These are phyloP conservation scores for Sparus aurata DNA, from an alignment of 2,797 vertebrate genomes.

Conservation along the genomic window DNA sequence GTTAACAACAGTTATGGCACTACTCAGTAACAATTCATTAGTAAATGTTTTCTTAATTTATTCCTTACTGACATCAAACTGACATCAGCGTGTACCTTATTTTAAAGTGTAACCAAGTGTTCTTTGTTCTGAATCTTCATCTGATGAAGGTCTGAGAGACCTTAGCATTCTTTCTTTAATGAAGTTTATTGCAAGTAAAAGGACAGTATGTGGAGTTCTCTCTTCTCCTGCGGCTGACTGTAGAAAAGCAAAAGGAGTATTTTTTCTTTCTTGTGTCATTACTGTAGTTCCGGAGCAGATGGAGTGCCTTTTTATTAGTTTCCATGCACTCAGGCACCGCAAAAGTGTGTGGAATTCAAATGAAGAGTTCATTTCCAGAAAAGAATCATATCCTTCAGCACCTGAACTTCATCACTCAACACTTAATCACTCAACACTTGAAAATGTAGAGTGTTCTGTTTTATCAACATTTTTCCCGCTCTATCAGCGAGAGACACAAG, in stretches of 20 bases:
- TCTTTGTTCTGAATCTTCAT: too few species aligned
- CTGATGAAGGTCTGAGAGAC: too few species aligned
- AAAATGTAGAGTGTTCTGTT: slow-evolving; percentile 28
- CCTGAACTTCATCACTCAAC: slow-evolving; percentile 47
- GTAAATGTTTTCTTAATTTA: too few species aligned
- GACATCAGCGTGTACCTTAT: too few species aligned
- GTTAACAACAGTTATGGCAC: too few species aligned
- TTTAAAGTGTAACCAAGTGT: too few species aligned
- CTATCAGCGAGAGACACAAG: background rate
- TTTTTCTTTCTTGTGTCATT: slow-evolving; percentile 10
- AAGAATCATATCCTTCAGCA: slow-evolving; percentile 38
- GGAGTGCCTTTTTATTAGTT: slow-evolving; percentile 49
- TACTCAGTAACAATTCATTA: too few species aligned
- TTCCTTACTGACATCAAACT: too few species aligned
- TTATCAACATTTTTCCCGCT: slow-evolving; percentile 19
- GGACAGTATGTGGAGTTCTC: too few species aligned
- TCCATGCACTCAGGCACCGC: slow-evolving; percentile 27
- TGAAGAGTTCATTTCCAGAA: slow-evolving; percentile 48
- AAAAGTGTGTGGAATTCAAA: slow-evolving; percentile 44
- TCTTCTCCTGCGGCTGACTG: background rate
- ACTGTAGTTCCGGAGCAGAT: slow-evolving; percentile 37
- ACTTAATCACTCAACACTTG: slow-evolving; percentile 26
- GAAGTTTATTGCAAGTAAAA: too few species aligned
- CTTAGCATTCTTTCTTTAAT: too few species aligned
- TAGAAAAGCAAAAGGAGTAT: slow-evolving; percentile 3